These are phyloP conservation scores for Desmophyllum pertusum DNA, from an alignment of 92 coral and sea anemone species.

Conservation along the genomic window DNA sequence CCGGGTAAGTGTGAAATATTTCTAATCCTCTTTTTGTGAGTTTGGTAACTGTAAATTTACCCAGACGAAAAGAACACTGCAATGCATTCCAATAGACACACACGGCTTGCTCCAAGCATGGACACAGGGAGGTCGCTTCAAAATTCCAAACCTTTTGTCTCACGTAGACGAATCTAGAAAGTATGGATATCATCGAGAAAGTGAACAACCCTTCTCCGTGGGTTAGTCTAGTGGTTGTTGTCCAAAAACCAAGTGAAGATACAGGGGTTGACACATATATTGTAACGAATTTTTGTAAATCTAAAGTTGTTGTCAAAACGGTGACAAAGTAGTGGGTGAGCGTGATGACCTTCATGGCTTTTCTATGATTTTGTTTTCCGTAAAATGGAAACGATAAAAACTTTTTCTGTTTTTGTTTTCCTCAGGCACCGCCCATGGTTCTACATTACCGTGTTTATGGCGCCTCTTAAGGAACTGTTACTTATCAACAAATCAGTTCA, in stretches of 20 bases:
- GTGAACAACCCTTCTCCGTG: not conserved
- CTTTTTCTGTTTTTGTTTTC: not conserved
- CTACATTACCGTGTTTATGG: slow-evolving; percentile 68
- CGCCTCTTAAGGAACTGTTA: slow-evolving; percentile 3
- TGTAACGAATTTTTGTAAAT: no score
- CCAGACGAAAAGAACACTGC: not conserved
- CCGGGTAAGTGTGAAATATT: slow-evolving; percentile 55
- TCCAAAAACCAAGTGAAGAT: not conserved
- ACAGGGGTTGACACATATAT: no score
- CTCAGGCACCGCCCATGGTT: slow-evolving; percentile 80
- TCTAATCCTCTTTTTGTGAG: not conserved
- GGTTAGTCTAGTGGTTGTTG: not conserved
- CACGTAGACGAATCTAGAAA: not conserved
- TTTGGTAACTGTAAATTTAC: not conserved
- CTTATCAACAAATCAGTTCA: not conserved
- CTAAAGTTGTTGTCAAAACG: not conserved
- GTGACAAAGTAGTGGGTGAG: no score
- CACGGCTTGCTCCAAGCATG: no score
- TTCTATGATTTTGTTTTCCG: not conserved
- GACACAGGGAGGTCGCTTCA: no score
- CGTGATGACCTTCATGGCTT: not conserved
- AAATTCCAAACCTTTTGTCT: no score
- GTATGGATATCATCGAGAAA: not conserved
- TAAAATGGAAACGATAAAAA: not conserved
- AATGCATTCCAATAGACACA: not conserved